These are phyloP conservation scores for Trogon melanurus DNA, from an alignment of 2,113 vertebrate genomes.

Conservation along the genomic window DNA sequence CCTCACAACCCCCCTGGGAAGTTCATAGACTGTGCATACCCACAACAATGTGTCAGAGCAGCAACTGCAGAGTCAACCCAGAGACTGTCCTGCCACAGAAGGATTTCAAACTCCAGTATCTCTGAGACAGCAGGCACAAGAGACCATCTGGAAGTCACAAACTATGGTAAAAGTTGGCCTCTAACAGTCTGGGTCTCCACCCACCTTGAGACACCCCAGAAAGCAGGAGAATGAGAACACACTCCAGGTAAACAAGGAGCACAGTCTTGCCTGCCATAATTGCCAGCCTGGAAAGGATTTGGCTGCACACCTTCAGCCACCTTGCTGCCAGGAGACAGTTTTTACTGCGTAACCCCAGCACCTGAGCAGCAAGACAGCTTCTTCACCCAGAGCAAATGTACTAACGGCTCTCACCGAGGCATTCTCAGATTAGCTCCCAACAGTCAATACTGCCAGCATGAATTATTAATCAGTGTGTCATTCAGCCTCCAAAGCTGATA, in stretches of 20 bases:
- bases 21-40: neutral
- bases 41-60: neutral
- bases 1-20: neutral
- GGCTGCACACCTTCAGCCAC: neutral
- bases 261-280: neutral
- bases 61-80: neutral
- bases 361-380: neutral
- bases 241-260: neutral
- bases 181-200: neutral
- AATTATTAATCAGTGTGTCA: constrained; percentile 12
- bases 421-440: neutral
- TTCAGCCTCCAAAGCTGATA: neutral
- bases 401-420: neutral
- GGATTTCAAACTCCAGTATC: neutral
- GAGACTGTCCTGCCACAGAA: neutral
- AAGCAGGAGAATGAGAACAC: neutral
- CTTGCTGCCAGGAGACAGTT: neutral
- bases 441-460: constrained; percentile 16
- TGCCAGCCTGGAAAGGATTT: neutral
- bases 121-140: neutral
- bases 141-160: neutral
- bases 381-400: neutral
- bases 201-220: neutral
- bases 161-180: neutral
- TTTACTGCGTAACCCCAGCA: neutral